Base-by-base conservation (phyloP, 1,140 invertebrate species). In the Drosophila punjabiensis region DNA sequence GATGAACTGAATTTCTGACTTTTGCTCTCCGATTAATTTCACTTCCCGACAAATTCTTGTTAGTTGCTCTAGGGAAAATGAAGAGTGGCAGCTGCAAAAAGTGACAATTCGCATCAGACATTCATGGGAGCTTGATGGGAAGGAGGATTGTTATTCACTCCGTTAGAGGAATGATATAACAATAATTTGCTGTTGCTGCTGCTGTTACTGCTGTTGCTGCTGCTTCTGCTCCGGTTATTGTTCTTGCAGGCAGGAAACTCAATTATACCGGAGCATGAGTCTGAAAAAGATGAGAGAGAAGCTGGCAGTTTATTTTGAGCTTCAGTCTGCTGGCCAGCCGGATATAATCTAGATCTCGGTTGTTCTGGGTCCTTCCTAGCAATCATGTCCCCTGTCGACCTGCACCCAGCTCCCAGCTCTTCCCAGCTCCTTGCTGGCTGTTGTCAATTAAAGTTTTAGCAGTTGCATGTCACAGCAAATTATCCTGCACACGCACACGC, bases 401-500 rank as follows among this genome's bases (percentile, higher is more conserved):
- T 32, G 24, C 48, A 20, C 18, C 24, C n/a, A 16, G 16, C 39
- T 33, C 37, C 63, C 2, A 35, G 2, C 4, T 13, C 18, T 7
- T 58, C 10, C 32, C 24, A 20, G 20, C 39, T 48, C 24, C 65
- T 48, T 59, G 39, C 61, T 56, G 28, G 33, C 53, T 64, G 59
- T 37, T 64, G 63, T 71, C 86, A 89, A 89, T 89, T 90, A 90
- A 85, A 89, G 81, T 85, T 89, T 73, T 79, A 81, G 68, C 73
- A 89, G 73, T 78, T 79, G 85, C 85, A 89, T 78, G 81, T 74
- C 81, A 69, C 66, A 81, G 75, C 86, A 81, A 85, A 85, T 88
- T 89, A 88, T 85, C 39, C 81, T 85, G 24, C 33, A 53, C 60
- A 71, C 66, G 53, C 76, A 76, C 39, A 43, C 60, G 41, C 43